Evolutionary conservation across 2,888 invertebrate genomes (phyloP).

Genomic region (Tortrix viridana): DNA sequence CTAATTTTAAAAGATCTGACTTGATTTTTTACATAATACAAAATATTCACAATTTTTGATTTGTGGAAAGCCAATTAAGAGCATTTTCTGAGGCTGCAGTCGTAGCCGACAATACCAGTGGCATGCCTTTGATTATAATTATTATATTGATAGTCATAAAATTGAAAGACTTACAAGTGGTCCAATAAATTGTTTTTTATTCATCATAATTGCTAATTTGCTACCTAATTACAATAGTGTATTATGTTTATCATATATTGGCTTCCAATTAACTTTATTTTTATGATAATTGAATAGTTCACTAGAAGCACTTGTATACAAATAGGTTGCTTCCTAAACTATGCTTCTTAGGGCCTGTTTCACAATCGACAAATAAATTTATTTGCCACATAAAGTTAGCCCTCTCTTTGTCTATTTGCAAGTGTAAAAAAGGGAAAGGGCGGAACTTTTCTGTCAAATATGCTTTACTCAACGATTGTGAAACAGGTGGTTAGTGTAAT

Average conservation of each 20-base stretch:
- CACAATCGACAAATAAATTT: no score
- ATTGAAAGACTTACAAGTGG: constrained; percentile 77
- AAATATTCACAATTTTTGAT: constrained; percentile 13
- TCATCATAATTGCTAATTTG: constrained; percentile 45
- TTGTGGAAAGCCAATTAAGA: constrained; percentile 21
- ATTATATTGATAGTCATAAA: constrained; percentile 48
- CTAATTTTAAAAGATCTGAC: constrained; percentile 27
- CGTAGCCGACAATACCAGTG: neutral
- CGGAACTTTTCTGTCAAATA: no score
- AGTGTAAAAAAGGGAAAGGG: no score
- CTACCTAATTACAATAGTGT: constrained; percentile 41
- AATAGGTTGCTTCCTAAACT: constrained; percentile 76
- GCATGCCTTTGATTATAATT: constrained; percentile 30
- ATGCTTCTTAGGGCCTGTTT: no score
- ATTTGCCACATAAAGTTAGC: no score
- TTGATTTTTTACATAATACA: constrained; percentile 6
- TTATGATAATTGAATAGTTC: constrained; percentile 51
- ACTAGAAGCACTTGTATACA: constrained; percentile 67
- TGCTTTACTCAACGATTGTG: no score
- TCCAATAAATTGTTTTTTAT: constrained; percentile 71
- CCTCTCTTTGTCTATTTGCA: no score
- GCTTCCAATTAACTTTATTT: constrained; percentile 65
- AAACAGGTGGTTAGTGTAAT: no score
- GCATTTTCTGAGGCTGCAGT: neutral
- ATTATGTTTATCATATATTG: constrained; percentile 55